A percentile compares a stretch with the other conserved stretches of the same genome.
These are phyloP conservation scores for Sycophila texana DNA, from an alignment of 2,888 invertebrate species.

Conservation along the genomic window DNA sequence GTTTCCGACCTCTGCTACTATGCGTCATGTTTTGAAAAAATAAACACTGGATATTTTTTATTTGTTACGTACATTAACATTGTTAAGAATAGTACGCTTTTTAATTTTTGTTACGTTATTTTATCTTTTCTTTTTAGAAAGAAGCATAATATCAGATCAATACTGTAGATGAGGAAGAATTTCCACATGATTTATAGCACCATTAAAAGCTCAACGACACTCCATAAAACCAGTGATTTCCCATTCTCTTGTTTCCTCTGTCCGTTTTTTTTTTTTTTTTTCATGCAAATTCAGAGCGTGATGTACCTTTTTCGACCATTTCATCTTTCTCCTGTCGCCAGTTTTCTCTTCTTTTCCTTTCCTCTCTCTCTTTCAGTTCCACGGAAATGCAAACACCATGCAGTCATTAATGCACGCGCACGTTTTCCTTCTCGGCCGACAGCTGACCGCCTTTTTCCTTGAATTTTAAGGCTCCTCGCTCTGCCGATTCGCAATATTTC, in stretches of 20 bases:
- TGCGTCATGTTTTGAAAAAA: background rate
- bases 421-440: slow-evolving; percentile 12
- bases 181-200: too few species aligned
- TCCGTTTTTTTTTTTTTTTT: slow-evolving; percentile 23
- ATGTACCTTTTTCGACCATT: slow-evolving; percentile 9
- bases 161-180: too few species aligned
- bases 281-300: slow-evolving; percentile 27
- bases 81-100: too few species aligned
- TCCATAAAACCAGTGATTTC: slow-evolving; percentile 1
- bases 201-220: background rate
- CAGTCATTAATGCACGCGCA: slow-evolving; percentile 30
- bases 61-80: too few species aligned
- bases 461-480: slow-evolving; percentile 25
- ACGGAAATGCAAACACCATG: slow-evolving; percentile 11
- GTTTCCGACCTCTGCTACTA: background rate
- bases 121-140: too few species aligned
- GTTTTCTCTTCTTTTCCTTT: slow-evolving; percentile 1
- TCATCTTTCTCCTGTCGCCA: slow-evolving; percentile 8
- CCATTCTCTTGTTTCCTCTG: background rate
- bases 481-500: slow-evolving; percentile 4
- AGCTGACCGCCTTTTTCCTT: slow-evolving; percentile 26
- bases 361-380: background rate
- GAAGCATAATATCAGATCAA: too few species aligned
- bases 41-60: background rate
- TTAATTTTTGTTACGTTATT: too few species aligned